phyloP scores from a whole-genome alignment of 2,888 invertebrate genomes.

The Escarpia spicata region DNA sequence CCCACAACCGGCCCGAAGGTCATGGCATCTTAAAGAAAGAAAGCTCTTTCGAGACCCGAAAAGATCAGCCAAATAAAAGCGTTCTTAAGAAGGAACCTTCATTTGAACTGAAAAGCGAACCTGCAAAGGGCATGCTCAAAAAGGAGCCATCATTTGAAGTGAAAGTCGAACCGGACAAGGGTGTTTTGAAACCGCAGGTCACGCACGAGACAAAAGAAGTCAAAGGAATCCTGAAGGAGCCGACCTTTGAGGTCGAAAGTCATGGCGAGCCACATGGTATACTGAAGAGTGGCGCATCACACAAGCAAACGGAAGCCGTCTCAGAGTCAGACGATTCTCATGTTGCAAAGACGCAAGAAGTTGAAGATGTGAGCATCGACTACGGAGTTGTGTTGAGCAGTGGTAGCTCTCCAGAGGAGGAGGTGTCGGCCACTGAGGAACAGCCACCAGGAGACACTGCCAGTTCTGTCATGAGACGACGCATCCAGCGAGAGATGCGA shows the following conservation, averaged over 20 bases:
- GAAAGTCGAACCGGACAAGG: constrained; percentile 23
- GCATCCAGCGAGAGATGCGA: not conserved
- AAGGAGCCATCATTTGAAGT: constrained; percentile 21
- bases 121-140: constrained; percentile 23
- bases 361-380: not conserved
- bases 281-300: not conserved
- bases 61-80: constrained; percentile 23
- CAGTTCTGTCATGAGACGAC: not conserved
- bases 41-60: constrained; percentile 22
- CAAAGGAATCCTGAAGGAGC: constrained; percentile 6
- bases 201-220: not conserved
- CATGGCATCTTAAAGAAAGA: constrained; percentile 32
- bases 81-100: constrained; percentile 25
- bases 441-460: not conserved
- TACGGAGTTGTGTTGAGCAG: not conserved
- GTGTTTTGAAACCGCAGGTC: constrained; percentile 23
- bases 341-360: not conserved
- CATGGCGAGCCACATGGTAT: not conserved
- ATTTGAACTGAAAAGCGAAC: constrained; percentile 13
- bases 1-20: not conserved
- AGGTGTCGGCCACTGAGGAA: not conserved
- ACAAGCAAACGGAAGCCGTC: not conserved
- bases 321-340: not conserved
- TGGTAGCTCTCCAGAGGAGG: not conserved
- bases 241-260: constrained; percentile 12